Evolutionary conservation across 1,140 invertebrate genomes (phyloP).

Genomic region (Limonius californicus): DNA sequence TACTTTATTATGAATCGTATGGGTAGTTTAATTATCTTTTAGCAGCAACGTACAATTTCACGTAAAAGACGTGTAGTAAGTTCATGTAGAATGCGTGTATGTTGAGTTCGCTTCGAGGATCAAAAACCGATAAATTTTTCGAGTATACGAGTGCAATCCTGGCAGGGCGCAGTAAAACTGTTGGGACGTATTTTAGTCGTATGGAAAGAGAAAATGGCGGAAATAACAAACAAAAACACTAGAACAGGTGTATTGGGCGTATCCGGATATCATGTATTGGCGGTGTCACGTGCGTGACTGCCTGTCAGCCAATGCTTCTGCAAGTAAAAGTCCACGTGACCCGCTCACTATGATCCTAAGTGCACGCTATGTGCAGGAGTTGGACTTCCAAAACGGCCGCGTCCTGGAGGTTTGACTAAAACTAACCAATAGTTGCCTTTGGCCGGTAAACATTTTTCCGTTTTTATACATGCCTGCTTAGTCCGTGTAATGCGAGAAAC

Average conservation of each 20-base stretch:
- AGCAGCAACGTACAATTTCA: too few relatives aligned
- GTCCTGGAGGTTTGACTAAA: slow-evolving; percentile 30
- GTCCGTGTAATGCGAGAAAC: neutral
- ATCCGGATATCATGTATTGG: slow-evolving; percentile 18
- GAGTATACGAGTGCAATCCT: neutral
- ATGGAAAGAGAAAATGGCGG: slow-evolving; percentile 22
- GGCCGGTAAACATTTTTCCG: slow-evolving; percentile 3
- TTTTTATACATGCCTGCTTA: slow-evolving; percentile 1
- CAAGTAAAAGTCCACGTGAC: slow-evolving; percentile 20
- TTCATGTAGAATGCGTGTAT: too few relatives aligned
- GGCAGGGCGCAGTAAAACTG: neutral
- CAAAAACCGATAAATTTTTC: neutral
- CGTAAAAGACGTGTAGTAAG: too few relatives aligned
- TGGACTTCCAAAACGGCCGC: slow-evolving; percentile 38
- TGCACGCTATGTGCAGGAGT: slow-evolving; percentile 35
- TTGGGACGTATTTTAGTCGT: neutral
- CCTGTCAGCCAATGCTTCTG: slow-evolving; percentile 20
- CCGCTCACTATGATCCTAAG: slow-evolving; percentile 20
- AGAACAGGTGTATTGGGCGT: slow-evolving; percentile 23
- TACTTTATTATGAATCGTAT: too few relatives aligned
- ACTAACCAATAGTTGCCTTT: slow-evolving; percentile 20
- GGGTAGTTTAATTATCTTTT: too few relatives aligned
- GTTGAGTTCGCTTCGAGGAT: neutral
- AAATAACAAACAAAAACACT: slow-evolving; percentile 25
- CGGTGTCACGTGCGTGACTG: slow-evolving; percentile 25